A percentile compares a stretch with the other conserved stretches of the same genome.
Evolutionary conservation across 2,797 vertebrate genomes (phyloP).

Genomic region (Tragelaphus oryx): DNA sequence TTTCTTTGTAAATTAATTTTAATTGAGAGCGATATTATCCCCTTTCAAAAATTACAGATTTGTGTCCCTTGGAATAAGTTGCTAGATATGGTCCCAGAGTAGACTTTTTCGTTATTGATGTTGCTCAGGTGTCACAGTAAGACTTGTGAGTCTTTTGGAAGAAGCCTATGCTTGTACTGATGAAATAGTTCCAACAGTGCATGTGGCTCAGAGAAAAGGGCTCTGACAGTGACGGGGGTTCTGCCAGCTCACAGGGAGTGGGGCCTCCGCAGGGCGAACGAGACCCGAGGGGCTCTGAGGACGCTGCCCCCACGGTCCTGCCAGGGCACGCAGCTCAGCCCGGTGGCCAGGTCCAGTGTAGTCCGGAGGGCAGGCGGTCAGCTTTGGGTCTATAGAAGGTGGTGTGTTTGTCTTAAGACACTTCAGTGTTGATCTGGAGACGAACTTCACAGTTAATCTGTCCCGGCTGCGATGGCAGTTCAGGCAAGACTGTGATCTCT

Average conservation of each 20-base stretch:
- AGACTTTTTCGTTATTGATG: neutral
- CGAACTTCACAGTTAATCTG: neutral
- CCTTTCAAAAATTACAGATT: neutral
- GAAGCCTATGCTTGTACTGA: neutral
- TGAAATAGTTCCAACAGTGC: neutral
- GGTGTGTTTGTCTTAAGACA: neutral
- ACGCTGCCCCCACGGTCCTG: neutral
- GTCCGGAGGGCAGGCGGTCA: neutral
- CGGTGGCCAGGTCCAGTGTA: neutral
- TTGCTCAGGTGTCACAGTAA: neutral
- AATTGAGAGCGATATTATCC: neutral
- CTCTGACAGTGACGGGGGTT: neutral
- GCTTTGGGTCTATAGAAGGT: slow-evolving; percentile 10
- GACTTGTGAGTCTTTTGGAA: neutral
- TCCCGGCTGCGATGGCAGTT: neutral
- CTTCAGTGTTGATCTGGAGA: neutral
- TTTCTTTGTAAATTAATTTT: neutral
- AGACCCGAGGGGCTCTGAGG: neutral
- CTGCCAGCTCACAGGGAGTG: neutral
- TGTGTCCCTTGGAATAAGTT: neutral
- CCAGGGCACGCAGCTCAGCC: slow-evolving; percentile 48
- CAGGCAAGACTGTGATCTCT: neutral
- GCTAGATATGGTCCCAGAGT: too few species aligned
- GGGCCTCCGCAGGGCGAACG: neutral
- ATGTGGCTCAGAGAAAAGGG: neutral